Base-by-base conservation (phyloP, 1,140 invertebrate species). In the Leptopilina clavipes region DNA sequence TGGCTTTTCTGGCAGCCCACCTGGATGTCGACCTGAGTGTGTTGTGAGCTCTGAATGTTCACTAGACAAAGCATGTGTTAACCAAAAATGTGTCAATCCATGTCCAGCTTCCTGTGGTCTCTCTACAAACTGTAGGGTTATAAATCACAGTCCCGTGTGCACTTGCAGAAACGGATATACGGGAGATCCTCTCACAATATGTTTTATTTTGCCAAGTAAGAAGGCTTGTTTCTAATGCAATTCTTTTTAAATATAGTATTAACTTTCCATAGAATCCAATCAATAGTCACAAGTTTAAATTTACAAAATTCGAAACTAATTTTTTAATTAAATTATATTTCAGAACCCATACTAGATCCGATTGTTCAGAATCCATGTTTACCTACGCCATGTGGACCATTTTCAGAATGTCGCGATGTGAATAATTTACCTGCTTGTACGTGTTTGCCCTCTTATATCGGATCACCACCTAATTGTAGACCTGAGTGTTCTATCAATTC, bases 401-500 rank as follows among this genome's bases (percentile, higher is more conserved):
- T 92, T 80, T 87, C 90, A 9, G 81, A 89, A 44, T 93, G 92
- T 77, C 83, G 87, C 40, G 86, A 85, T 56, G 82, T 88, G 11
- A 86, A 86, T 48, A 84, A 83, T 25, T 82, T 86, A 9, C 82
- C 86, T 22, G 87, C 86, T 37, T 96, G 95, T 84, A 93, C 94
- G 54, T 95, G 94, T 87, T 75, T 93, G 17, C 83, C 90, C 31
- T 93, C 93, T 78, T 95, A 94, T 78, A 88, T 94, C 59, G 95
- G 95, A 80, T 91, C 92, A 70, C 94, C 94, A 17, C 94, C 94
- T 45, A 93, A 93, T 81, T 95, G 95, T 85, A 91, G 94, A 72
- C 94, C 94, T 14, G 94, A 95, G 88, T 95, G 94, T 87, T 92
- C 93, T 0, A 93, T 92, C 79, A 93, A 93, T 82, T 75, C 85